Conservation (phyloP, 2,888 invertebrate genomes). For the Agonopterix heracliana region DNA sequence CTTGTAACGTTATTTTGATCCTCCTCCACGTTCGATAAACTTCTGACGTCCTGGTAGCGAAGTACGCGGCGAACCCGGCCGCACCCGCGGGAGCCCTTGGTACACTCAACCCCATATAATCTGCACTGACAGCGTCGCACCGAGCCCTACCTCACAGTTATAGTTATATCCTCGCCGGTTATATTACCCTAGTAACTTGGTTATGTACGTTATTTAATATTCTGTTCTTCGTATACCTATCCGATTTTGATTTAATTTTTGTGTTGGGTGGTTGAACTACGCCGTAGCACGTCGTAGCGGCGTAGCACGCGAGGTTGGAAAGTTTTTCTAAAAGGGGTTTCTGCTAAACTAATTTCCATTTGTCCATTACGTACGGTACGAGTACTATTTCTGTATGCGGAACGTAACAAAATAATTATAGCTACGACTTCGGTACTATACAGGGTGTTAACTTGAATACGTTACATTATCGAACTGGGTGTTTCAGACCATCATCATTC, state of each 20-base stretch:
- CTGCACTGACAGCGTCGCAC: constrained; percentile 34
- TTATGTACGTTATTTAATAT: constrained; percentile 8
- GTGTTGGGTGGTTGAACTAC: neutral
- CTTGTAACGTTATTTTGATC: neutral
- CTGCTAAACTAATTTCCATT: too few species aligned
- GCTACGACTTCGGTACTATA: too few species aligned
- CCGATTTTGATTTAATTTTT: neutral
- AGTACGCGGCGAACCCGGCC: constrained; percentile 25
- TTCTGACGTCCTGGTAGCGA: constrained; percentile 26
- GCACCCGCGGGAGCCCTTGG: constrained; percentile 49
- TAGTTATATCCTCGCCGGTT: constrained; percentile 5
- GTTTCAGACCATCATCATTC: too few species aligned
- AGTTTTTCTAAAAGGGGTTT: too few species aligned
- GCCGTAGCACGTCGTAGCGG: neutral
- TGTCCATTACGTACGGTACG: too few species aligned
- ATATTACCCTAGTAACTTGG: constrained; percentile 12
- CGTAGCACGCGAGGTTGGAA: neutral
- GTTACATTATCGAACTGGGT: too few species aligned
- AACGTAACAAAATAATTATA: too few species aligned
- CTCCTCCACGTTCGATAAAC: neutral
- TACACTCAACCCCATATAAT: constrained; percentile 42
- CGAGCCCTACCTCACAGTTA: constrained; percentile 16
- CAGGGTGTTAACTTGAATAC: too few species aligned
- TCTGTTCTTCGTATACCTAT: constrained; percentile 1
- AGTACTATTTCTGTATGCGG: too few species aligned